Evolutionary conservation across 2,888 invertebrate species (phyloP).

Genomic region (Rhagophthalmus giganteus): DNA sequence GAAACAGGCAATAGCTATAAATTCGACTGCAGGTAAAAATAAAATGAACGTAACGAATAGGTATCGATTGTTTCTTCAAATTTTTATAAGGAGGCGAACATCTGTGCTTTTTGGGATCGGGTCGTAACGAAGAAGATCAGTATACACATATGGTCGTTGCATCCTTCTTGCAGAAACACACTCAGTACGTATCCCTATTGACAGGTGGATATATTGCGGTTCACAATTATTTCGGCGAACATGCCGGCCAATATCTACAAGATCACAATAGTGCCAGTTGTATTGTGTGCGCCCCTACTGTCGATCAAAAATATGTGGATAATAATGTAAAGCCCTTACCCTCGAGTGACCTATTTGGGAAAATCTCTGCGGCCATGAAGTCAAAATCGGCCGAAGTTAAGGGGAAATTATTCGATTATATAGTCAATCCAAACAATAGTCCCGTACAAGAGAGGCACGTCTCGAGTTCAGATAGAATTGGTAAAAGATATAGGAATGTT

Average conservation of each 20-base stretch:
- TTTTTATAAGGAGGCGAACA: constrained; percentile 79
- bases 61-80: too few species aligned
- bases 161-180: constrained; percentile 91
- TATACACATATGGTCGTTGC: constrained; percentile 99
- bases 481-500: constrained; percentile 87
- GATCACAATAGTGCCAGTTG: constrained; percentile 83
- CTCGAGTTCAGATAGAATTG: constrained; percentile 78
- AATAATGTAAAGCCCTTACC: constrained; percentile 41
- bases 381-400: constrained; percentile 90
- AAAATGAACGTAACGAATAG: constrained; percentile 2
- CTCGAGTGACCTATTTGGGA: constrained; percentile 76
- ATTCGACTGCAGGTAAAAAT: constrained; percentile 70
- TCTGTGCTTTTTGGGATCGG: constrained; percentile 91
- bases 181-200: constrained; percentile 88
- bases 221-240: constrained; percentile 81
- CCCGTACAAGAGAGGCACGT: constrained; percentile 76
- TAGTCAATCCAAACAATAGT: constrained; percentile 77
- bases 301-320: constrained; percentile 21
- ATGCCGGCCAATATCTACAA: constrained; percentile 77
- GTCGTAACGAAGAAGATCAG: constrained; percentile 90
- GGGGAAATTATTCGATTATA: constrained; percentile 89
- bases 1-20: constrained; percentile 80
- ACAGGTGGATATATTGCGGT: constrained; percentile 88
- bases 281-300: constrained; percentile 73
- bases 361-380: constrained; percentile 85